phyloP scores from a whole-genome alignment of 92 coral and sea anemone genomes.

The Epizoanthus scotinus region DNA sequence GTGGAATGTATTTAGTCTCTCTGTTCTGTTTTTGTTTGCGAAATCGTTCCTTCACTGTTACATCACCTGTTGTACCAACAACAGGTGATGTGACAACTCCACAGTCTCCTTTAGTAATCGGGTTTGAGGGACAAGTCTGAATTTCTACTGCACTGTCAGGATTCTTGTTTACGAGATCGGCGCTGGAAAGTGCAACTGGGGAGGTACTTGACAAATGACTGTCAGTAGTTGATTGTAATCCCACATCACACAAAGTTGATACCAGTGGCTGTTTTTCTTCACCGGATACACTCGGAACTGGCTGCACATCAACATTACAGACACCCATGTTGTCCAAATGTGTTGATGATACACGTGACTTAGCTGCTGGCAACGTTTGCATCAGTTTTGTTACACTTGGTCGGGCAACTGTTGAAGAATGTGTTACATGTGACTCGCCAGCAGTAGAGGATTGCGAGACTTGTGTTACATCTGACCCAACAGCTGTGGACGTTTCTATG shows the following conservation, averaged over 20 bases:
- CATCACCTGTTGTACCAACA: background rate
- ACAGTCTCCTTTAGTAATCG: background rate
- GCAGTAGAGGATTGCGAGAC: background rate
- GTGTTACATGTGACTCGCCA: background rate
- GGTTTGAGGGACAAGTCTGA: background rate
- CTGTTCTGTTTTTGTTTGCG: background rate
- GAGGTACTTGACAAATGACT: background rate
- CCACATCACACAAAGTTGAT: too few relatives aligned
- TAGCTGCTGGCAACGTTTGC: background rate
- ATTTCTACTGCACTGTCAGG: background rate
- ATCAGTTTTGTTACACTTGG: background rate
- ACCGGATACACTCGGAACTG: too few relatives aligned
- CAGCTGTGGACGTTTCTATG: background rate
- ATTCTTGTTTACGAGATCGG: too few relatives aligned
- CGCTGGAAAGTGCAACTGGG: too few relatives aligned
- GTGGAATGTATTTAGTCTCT: background rate
- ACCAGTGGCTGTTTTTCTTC: too few relatives aligned
- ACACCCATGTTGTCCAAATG: background rate
- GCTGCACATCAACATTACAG: background rate
- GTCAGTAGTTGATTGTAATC: background rate
- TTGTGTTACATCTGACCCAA: background rate
- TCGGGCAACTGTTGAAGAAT: background rate
- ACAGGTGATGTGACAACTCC: too few relatives aligned
- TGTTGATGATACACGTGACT: background rate
- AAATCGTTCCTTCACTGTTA: background rate